Evolutionary conservation across 2,113 vertebrate species (phyloP).

Genomic region (Brienomyrus longianalis): DNA sequence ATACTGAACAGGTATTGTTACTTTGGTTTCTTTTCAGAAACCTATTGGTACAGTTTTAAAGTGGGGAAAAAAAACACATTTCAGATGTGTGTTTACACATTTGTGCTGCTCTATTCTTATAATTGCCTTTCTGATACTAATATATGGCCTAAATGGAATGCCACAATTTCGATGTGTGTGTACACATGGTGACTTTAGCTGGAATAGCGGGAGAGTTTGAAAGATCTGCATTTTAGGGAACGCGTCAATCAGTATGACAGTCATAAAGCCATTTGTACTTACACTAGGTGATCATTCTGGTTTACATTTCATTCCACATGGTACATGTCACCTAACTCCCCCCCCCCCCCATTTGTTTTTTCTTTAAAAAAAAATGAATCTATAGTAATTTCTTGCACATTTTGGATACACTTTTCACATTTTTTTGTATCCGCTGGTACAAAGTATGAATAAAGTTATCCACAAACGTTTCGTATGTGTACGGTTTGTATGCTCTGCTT

Average conservation of each 20-base stretch:
- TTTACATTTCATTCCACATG: constrained; percentile 77
- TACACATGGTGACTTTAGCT: constrained; percentile 48
- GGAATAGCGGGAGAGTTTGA: constrained; percentile 53
- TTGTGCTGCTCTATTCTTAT: constrained; percentile 63
- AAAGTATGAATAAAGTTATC: constrained; percentile 78
- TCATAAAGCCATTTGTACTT: constrained; percentile 66
- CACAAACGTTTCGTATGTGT: constrained; percentile 57
- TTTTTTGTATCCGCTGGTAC: constrained; percentile 96
- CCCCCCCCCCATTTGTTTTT: constrained; percentile 77
- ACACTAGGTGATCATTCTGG: constrained; percentile 77
- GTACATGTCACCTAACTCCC: constrained; percentile 69
- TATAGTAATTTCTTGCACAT: constrained; percentile 96
- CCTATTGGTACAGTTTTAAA: constrained; percentile 59
- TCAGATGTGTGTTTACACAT: constrained; percentile 62
- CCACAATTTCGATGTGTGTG: constrained; percentile 52
- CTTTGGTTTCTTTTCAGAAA: constrained; percentile 33
- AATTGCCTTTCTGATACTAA: constrained; percentile 63
- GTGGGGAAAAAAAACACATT: constrained; percentile 26
- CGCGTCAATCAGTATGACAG: constrained; percentile 52
- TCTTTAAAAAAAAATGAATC: constrained; percentile 63
- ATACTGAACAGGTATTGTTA: constrained; percentile 36
- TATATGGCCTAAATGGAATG: constrained; percentile 49
- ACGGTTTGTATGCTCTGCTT: background rate
- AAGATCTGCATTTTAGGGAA: constrained; percentile 48
- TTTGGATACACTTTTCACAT: constrained; percentile 90